Percentiles rank a stretch among this genome's conserved stretches.
Conservation (phyloP, 2,888 invertebrate genomes). For the Amphiduros pacificus region DNA sequence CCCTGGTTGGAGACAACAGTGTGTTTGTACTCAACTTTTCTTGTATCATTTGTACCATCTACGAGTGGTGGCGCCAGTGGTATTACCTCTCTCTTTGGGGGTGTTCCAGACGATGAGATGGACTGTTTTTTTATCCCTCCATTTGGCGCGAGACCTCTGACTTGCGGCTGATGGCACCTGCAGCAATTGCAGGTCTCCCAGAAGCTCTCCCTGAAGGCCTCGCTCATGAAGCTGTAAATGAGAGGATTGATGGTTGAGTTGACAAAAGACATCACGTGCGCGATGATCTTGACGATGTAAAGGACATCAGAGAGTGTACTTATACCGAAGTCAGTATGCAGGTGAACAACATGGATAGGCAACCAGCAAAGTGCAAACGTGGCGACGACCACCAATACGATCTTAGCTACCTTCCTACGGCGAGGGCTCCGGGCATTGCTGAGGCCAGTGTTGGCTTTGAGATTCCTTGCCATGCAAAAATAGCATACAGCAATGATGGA, state of each 20-base stretch:
- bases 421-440: background rate
- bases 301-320: background rate
- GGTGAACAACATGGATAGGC: conserved; percentile 25
- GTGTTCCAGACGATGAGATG: too few species aligned
- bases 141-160: too few species aligned
- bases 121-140: too few species aligned
- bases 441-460: conserved; percentile 17
- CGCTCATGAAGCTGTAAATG: conserved; percentile 46
- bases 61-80: too few species aligned
- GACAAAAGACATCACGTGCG: conserved; percentile 23
- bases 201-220: conserved; percentile 35
- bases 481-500: conserved; percentile 22
- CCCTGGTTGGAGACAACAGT: too few species aligned
- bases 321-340: conserved; percentile 3
- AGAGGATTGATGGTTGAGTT: conserved; percentile 46
- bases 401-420: background rate
- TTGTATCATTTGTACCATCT: too few species aligned
- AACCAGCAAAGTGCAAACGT: conserved; percentile 31
- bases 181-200: conserved; percentile 16
- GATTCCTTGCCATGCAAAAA: conserved; percentile 23
- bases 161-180: too few species aligned
- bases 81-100: too few species aligned
- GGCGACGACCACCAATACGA: conserved; percentile 16
- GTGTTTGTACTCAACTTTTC: too few species aligned
- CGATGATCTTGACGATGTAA: background rate